These are phyloP conservation scores for human DNA, from an alignment of 2,113 vertebrate species.

Conservation along the genomic window GRCh38 chr5:1640501-1641000, in stretches of 20 bases:
- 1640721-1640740: neutral
- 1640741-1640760: rapidly evolving
- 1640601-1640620: neutral
- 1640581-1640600: too few species aligned
- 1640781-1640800: too few species aligned
- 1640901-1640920: too few species aligned
- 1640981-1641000: neutral
- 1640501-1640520: neutral
- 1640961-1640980: neutral
- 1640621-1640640: neutral
- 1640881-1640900: rapidly evolving
- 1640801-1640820: rapidly evolving
- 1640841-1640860: rapidly evolving
- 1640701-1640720: neutral
- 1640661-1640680: neutral
- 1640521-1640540: neutral
- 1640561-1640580: too few species aligned
- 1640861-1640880: neutral
- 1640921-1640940: too few species aligned
- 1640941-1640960: rapidly evolving
- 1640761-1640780: neutral
- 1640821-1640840: neutral
- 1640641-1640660: neutral
- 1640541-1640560: neutral
- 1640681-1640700: neutral